These are phyloP conservation scores for Drosophila burlai DNA, from an alignment of 1,140 invertebrate species.

Conservation along the genomic window DNA sequence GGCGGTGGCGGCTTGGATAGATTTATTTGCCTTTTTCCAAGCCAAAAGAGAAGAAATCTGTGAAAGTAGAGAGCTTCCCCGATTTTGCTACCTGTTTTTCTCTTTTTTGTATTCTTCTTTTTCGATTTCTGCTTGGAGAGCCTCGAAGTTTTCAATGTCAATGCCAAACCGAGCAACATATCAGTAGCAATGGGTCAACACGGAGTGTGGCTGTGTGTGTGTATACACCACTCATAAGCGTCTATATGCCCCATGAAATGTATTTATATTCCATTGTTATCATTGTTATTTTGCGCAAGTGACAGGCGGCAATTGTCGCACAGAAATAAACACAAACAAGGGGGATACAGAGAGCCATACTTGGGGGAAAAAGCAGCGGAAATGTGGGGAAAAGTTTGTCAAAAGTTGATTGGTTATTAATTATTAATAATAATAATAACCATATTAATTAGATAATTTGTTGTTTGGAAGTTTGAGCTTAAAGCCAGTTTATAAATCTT, in stretches of 20 bases:
- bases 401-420: not conserved
- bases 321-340: not conserved
- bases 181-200: slow-evolving; percentile 45
- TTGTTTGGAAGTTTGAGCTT: not conserved
- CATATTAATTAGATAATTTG: too few relatives aligned
- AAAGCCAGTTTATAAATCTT: not conserved
- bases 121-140: not conserved
- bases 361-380: not conserved
- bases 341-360: slow-evolving; percentile 1
- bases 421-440: too few relatives aligned
- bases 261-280: slow-evolving; percentile 70
- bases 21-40: slow-evolving; percentile 57
- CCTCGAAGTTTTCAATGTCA: slow-evolving; percentile 62
- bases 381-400: not conserved
- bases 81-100: slow-evolving; percentile 16
- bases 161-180: slow-evolving; percentile 47
- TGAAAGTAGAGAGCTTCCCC: slow-evolving; percentile 48
- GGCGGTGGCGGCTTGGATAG: slow-evolving; percentile 36
- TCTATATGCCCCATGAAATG: slow-evolving; percentile 27
- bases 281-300: slow-evolving; percentile 49
- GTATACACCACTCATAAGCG: slow-evolving; percentile 18
- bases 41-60: slow-evolving; percentile 22
- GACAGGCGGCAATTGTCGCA: slow-evolving; percentile 30
- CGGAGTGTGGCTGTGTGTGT: not conserved
- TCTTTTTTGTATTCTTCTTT: too few relatives aligned